phyloP scores from a whole-genome alignment of 1,140 invertebrate species.

The Trinorchestia longiramus region DNA sequence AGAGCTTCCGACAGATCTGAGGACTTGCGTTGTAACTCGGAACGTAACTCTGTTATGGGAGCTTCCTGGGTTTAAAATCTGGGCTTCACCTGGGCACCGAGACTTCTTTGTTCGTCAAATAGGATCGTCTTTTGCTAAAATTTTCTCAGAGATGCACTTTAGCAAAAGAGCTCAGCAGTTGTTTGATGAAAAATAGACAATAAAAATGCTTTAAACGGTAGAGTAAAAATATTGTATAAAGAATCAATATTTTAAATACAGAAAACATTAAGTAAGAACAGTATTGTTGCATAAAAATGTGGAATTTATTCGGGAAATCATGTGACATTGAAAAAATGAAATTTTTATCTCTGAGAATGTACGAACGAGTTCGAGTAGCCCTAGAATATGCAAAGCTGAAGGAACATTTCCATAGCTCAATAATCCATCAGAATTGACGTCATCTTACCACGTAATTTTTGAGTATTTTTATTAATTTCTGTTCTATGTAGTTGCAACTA shows the following conservation, averaged over 20 bases:
- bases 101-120: neutral
- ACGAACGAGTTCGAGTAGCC: neutral
- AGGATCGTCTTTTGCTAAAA: neutral
- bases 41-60: neutral
- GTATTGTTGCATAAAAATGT: neutral
- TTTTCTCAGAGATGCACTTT: neutral
- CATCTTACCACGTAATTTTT: neutral
- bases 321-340: neutral
- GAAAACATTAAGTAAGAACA: neutral
- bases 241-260: neutral
- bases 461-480: neutral
- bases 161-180: neutral
- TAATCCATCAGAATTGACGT: neutral
- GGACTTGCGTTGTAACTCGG: neutral
- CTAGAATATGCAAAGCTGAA: neutral
- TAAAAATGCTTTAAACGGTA: neutral
- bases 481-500: neutral
- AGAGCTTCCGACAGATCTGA: neutral
- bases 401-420: neutral
- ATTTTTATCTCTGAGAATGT: neutral
- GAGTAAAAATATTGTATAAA: neutral
- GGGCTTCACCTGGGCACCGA: neutral
- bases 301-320: neutral
- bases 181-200: neutral
- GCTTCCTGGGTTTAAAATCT: neutral